Percentiles rank a stretch among this genome's conserved stretches.
phyloP scores from a whole-genome alignment of 2,888 invertebrate genomes.

The Chymomyza amoena region DNA sequence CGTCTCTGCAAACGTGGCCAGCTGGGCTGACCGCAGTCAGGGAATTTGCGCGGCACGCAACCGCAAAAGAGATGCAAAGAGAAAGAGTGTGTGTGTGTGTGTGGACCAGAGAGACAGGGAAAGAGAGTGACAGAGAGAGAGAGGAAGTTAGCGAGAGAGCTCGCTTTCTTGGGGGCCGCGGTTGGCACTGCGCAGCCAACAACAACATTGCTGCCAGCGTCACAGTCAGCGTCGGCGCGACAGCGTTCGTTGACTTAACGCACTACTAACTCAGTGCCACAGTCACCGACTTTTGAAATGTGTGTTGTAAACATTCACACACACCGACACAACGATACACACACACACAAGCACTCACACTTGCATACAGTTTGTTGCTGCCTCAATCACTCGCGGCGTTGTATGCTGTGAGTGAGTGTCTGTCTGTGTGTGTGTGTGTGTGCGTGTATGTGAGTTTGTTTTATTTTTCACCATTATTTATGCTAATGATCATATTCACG shows the following conservation, averaged over 20 bases:
- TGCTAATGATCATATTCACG: conserved; percentile 59
- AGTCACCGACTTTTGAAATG: conserved; percentile 76
- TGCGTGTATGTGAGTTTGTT: conserved; percentile 16
- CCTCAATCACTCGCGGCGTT: neutral
- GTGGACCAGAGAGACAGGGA: neutral
- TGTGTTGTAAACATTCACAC: conserved; percentile 64
- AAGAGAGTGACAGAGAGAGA: conserved; percentile 6
- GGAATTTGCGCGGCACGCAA: neutral
- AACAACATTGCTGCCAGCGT: conserved; percentile 29
- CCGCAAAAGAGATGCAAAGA: conserved; percentile 9
- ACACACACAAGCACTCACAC: conserved; percentile 11
- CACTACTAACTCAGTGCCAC: conserved; percentile 78
- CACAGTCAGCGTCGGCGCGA: conserved; percentile 55
- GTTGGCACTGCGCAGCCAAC: conserved; percentile 20
- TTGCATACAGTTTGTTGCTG: no score
- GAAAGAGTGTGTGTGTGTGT: conserved; percentile 5
- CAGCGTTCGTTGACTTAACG: conserved; percentile 76
- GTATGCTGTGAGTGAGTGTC: conserved; percentile 16
- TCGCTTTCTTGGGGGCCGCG: conserved; percentile 27
- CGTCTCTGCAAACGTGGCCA: neutral
- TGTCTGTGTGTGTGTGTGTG: conserved; percentile 21
- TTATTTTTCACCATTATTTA: conserved; percentile 38
- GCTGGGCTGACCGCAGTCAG: neutral
- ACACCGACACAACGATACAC: conserved; percentile 20
- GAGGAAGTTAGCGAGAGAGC: conserved; percentile 11